Evolutionary conservation across 2,113 vertebrate genomes (phyloP), one percentile per base, ranked within the genome.

Genomic region (Brachyhypopomus occidentalis): DNA sequence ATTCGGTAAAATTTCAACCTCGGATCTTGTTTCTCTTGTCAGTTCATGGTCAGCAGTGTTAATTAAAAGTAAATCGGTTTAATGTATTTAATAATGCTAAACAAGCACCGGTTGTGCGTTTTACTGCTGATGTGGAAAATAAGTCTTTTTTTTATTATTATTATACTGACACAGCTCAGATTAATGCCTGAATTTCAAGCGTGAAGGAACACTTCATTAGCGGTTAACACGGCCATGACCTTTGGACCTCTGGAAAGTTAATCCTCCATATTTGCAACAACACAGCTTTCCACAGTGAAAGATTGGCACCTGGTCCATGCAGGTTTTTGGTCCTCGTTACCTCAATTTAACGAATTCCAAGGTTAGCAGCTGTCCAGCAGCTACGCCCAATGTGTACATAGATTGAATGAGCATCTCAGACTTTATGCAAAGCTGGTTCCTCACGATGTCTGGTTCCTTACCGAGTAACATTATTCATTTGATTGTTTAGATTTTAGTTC

Each of bases 291-390:
- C 14, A 12, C 12, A 52, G 12, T 63, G 25, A 64, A 2, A 75
- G 34, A 63, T 60, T 41, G 25, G n/a, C 62, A 25, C 25, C 23
- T 11, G 17, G 25, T 16, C 17, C 25, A 16, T 82, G 41, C 41
- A 11, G 11, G 2, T 72, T 83, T 85, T 83, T 30, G 75, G 58
- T 22, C 80, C 66, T 78, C 66, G 75, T 83, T 85, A 83, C 79
- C 79, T 83, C 75, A 70, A 81, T 79, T 82, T 77, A 67, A 56
- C 62, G 69, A 75, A 62, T 79, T 72, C 79, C 79, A 72, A 79
- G 84, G 84, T 79, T 79, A 75, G 76, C 14, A 71, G 34, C 59
- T 66, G 78, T 78, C 45, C 45, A 36, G 36, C 22, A 55, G 72
- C 73, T 63, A 58, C 56, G 34, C 55, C 64, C 76, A 67, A 83